A percentile compares a stretch with the other conserved stretches of the same genome.
These are phyloP conservation scores for Synergus japonicus DNA, from an alignment of 2,888 invertebrate genomes.

Conservation along the genomic window DNA sequence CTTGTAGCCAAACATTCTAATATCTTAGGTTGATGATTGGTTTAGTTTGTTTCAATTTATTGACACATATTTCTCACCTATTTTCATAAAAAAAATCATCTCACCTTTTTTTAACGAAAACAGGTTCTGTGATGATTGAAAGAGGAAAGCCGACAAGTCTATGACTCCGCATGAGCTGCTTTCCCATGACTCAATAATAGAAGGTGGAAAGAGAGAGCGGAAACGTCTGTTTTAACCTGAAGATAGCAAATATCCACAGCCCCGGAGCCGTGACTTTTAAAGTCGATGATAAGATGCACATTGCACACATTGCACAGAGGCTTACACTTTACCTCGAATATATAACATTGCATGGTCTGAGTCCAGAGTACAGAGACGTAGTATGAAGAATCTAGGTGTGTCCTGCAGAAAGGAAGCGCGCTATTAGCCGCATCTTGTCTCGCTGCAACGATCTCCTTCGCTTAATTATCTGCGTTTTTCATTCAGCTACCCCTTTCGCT, in stretches of 20 bases:
- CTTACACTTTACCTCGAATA: slow-evolving; percentile 6
- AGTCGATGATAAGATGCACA: slow-evolving; percentile 28
- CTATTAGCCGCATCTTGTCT: slow-evolving; percentile 58
- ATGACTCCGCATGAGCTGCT: neutral
- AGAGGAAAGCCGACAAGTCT: neutral
- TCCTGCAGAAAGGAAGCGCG: slow-evolving; percentile 53
- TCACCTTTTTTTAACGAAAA: no score
- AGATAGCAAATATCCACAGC: slow-evolving; percentile 24
- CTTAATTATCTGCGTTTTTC: slow-evolving; percentile 58
- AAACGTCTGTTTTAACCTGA: slow-evolving; percentile 28
- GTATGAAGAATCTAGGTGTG: slow-evolving; percentile 34
- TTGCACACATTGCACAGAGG: neutral
- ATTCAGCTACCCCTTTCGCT: slow-evolving; percentile 44
- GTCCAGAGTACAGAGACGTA: neutral
- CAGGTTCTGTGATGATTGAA: neutral
- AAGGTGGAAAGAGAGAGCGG: slow-evolving; percentile 21
- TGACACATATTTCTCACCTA: no score
- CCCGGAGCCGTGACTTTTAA: slow-evolving; percentile 13
- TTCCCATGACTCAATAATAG: slow-evolving; percentile 35
- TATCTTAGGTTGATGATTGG: no score
- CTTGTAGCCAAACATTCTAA: no score
- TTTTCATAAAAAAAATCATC: no score
- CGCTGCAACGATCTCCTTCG: slow-evolving; percentile 53
- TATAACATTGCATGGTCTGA: slow-evolving; percentile 24
- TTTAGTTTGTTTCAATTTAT: no score